A percentile compares a stretch with the other conserved stretches of the same genome.
Conservation (phyloP, 2,797 vertebrate genomes). For the Sciurus carolinensis region DNA sequence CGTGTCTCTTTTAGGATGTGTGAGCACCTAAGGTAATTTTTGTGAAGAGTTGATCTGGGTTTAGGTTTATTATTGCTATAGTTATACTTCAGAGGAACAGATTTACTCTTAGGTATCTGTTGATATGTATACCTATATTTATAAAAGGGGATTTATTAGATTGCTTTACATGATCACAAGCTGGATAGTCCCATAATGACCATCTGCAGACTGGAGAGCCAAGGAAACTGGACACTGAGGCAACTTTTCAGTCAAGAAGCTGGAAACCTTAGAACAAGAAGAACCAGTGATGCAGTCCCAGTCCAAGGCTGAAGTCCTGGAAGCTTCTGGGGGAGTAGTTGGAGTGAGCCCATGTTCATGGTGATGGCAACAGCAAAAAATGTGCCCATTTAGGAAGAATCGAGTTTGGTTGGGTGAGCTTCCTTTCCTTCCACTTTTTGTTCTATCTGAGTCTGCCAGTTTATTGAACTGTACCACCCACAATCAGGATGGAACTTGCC, state of each 20-base stretch:
- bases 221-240: too few species aligned
- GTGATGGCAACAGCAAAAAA: too few species aligned
- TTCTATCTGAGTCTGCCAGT: neutral
- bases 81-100: neutral
- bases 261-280: neutral
- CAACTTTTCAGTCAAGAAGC: neutral
- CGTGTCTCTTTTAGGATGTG: neutral
- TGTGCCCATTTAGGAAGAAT: neutral
- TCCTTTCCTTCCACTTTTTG: neutral
- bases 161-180: neutral
- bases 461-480: too few species aligned
- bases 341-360: neutral
- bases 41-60: neutral
- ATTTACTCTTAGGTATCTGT: neutral
- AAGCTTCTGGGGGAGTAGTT: neutral
- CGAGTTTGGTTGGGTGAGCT: neutral
- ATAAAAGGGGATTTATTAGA: slow-evolving; percentile 36
- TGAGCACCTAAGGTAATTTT: neutral
- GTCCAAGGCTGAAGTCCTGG: neutral
- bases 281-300: neutral
- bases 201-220: too few species aligned
- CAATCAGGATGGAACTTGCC: neutral
- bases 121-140: neutral
- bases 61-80: slow-evolving; percentile 7
- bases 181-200: neutral